These are phyloP conservation scores for Conus ventricosus DNA, from an alignment of 1,140 invertebrate species.

Conservation along the genomic window DNA sequence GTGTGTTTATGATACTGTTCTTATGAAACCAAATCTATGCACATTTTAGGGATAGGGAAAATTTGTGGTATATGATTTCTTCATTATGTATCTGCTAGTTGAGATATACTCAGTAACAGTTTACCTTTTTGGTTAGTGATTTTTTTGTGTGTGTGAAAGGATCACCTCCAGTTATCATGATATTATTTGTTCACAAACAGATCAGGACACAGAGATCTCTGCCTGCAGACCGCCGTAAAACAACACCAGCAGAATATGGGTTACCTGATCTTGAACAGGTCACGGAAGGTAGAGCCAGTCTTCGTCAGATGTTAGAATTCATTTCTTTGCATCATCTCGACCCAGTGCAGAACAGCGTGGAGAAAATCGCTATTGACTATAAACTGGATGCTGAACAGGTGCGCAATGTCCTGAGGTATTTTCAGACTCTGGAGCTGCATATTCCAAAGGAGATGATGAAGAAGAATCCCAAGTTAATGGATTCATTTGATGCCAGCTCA, in stretches of 20 bases:
- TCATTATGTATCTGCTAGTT: too few species aligned
- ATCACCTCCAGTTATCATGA: too few species aligned
- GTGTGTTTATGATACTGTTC: too few species aligned
- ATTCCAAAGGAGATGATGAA: slow-evolving; percentile 44
- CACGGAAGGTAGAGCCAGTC: slow-evolving; percentile 70
- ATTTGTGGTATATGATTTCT: too few species aligned
- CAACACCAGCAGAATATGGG: slow-evolving; percentile 71
- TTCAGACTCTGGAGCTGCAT: slow-evolving; percentile 47
- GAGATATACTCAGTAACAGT: too few species aligned
- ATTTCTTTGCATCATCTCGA: slow-evolving; percentile 80
- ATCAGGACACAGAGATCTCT: slow-evolving; percentile 61
- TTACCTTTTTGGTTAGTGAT: too few species aligned
- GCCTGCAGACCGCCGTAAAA: slow-evolving; percentile 73
- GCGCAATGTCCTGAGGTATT: slow-evolving; percentile 65
- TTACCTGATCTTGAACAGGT: slow-evolving; percentile 66
- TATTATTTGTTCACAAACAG: slow-evolving; percentile 5
- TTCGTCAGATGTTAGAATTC: slow-evolving; percentile 77
- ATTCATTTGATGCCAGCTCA: background rate
- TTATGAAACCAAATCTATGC: too few species aligned
- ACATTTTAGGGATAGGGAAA: too few species aligned
- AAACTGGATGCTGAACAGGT: slow-evolving; percentile 77
- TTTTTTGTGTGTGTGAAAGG: too few species aligned
- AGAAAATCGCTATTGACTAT: slow-evolving; percentile 81
- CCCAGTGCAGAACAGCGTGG: slow-evolving; percentile 77
- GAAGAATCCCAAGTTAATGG: slow-evolving; percentile 40